Evolutionary conservation across 2,113 vertebrate species (phyloP).

Genomic region (Dasyurus viverrinus): DNA sequence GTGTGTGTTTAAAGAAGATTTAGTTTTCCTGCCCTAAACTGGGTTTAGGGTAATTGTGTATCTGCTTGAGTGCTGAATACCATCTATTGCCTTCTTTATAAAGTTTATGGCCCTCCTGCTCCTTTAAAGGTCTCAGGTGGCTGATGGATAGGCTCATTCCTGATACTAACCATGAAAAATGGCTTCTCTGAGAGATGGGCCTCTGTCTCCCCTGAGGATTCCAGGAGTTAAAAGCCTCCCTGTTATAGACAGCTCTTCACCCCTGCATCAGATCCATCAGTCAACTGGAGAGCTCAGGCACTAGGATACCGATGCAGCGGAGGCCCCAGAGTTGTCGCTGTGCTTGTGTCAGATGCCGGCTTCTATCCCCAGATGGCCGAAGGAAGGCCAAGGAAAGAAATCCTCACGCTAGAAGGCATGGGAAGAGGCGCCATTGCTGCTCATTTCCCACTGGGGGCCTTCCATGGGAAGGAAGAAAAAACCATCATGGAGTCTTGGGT

Average conservation of each 20-base stretch:
- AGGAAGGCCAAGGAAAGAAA: not conserved
- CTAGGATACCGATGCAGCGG: not conserved
- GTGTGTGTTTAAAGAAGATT: slow-evolving; percentile 59
- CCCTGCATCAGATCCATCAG: slow-evolving; percentile 49
- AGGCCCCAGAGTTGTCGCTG: not conserved
- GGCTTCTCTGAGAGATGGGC: slow-evolving; percentile 70
- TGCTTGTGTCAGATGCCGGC: not conserved
- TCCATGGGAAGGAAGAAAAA: not conserved
- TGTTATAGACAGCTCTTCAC: slow-evolving; percentile 27
- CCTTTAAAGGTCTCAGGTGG: slow-evolving; percentile 75
- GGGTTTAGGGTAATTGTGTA: slow-evolving; percentile 75
- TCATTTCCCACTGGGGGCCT: not conserved
- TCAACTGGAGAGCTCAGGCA: slow-evolving; percentile 7
- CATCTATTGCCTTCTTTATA: slow-evolving; percentile 73
- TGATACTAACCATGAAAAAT: slow-evolving; percentile 76
- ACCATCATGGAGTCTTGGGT: not conserved
- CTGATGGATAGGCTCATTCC: slow-evolving; percentile 76
- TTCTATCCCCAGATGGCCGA: not conserved
- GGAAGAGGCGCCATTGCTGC: not conserved
- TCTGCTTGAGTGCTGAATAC: slow-evolving; percentile 76
- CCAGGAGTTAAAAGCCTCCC: slow-evolving; percentile 8
- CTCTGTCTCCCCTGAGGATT: slow-evolving; percentile 63
- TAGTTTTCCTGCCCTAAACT: slow-evolving; percentile 65
- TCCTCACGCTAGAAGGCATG: not conserved
- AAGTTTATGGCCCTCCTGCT: slow-evolving; percentile 76